Evolutionary conservation across 2,797 vertebrate genomes (phyloP), one percentile per base, ranked within the genome.

Genomic region (Danio tinwini): DNA sequence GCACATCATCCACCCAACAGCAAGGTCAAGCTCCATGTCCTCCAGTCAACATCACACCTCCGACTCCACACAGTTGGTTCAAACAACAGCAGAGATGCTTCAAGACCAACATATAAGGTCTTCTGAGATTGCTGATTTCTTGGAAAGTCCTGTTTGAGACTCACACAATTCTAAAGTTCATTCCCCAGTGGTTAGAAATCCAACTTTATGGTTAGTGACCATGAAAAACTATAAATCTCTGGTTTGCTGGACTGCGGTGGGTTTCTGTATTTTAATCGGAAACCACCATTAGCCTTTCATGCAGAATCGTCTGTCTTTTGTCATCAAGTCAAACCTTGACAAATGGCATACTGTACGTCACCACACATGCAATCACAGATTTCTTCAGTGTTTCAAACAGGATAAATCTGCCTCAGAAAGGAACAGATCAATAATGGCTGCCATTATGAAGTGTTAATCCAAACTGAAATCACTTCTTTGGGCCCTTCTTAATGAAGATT

Each of bases 161-260:
- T 76, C 92, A 44, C 93, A 92, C 13, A 82, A 92, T 65, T 92
- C 91, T 82, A 89, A 92, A 92, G 68, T 94, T 92, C 70, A 94
- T 93, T 90, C 94, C 93, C 0, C 0, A 94, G 92, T 89, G 93
- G 93, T 67, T 83, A 83, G 73, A 94, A 94, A 86, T 93, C 92
- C 3, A 93, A 95, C 90, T 91, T 90, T 82, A 90, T 91, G 90
- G 88, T 94, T 90, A 94, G 94, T 90, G 95, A 95, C 91, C 93
- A 91, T 40, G 92, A 95, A 84, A 95, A 94, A 40, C 92, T 94
- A 95, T 0, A 92, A 94, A 0, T 85, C 88, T 70, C 91, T 91
- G 81, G 93, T 92, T 13, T 91, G 86, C 86, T 59, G 40, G 17
- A 64, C 45, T 77, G 42, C 44, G 10, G 56, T 37, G 49, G 44